Percentiles rank a stretch among this genome's conserved stretches.
Evolutionary conservation across 2,113 vertebrate genomes (phyloP).

Genomic region (Lichenostomus cassidix): DNA sequence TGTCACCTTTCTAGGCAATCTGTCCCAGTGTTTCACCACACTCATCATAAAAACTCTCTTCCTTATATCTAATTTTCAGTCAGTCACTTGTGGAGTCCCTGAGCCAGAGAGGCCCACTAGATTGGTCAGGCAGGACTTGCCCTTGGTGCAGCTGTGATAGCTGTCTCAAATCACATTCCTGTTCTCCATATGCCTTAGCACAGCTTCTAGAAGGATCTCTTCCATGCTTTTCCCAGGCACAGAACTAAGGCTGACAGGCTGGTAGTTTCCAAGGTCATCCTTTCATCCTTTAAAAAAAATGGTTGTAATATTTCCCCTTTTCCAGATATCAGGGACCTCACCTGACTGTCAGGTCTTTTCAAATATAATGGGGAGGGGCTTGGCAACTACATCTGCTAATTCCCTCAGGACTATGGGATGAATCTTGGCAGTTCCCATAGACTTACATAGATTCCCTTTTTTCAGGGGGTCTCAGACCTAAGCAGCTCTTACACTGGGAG

Average conservation of each 20-base stretch:
- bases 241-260: neutral
- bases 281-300: neutral
- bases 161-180: neutral
- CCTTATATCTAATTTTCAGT: neutral
- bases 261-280: neutral
- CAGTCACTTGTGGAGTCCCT: too few relatives aligned
- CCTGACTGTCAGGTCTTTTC: neutral
- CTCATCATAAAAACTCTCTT: neutral
- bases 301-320: neutral
- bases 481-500: neutral
- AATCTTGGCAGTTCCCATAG: neutral
- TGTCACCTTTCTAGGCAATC: neutral
- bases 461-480: neutral
- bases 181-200: neutral
- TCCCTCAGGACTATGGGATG: neutral
- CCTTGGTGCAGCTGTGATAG: neutral
- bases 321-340: neutral
- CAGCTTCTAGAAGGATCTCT: neutral
- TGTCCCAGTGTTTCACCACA: neutral
- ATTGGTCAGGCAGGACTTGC: neutral
- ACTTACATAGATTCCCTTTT: neutral
- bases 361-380: neutral
- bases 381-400: neutral
- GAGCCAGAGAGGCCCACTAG: neutral
- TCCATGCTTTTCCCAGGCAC: neutral